Percentiles rank a stretch among this genome's conserved stretches.
Conservation (phyloP, 2,113 vertebrate species). For the Struthidea cinerea region DNA sequence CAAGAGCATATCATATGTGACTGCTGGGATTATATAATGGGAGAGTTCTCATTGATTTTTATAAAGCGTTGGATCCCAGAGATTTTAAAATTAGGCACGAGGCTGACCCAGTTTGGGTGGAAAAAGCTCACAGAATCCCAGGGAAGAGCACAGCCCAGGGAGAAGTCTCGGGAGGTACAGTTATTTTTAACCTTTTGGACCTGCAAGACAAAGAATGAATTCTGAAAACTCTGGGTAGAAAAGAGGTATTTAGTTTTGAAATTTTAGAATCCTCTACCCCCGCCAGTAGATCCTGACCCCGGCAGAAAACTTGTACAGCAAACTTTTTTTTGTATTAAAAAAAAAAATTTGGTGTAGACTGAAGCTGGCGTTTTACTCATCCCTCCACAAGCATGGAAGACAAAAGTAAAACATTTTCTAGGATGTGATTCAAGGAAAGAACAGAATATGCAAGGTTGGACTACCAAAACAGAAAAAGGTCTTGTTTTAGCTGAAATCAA, state of each 20-base stretch:
- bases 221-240: slow-evolving; percentile 51
- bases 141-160: slow-evolving; percentile 49
- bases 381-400: neutral
- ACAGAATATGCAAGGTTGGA: neutral
- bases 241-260: slow-evolving; percentile 28
- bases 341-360: neutral
- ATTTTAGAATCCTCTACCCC: neutral
- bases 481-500: neutral
- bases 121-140: slow-evolving; percentile 55
- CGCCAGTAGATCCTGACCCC: neutral
- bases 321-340: neutral
- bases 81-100: slow-evolving; percentile 66
- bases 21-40: slow-evolving; percentile 62
- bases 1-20: neutral
- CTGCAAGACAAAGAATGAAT: slow-evolving; percentile 52
- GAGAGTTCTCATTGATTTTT: slow-evolving; percentile 60
- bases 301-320: neutral
- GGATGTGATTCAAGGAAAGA: neutral
- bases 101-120: slow-evolving; percentile 63
- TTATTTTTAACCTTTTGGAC: slow-evolving; percentile 72
- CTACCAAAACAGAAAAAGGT: neutral
- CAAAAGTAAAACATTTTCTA: neutral
- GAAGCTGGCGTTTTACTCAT: neutral
- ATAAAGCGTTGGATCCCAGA: slow-evolving; percentile 40
- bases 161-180: slow-evolving; percentile 53